Base-by-base conservation (phyloP, 92 coral and sea anemone species). In the Siderastrea radians region DNA sequence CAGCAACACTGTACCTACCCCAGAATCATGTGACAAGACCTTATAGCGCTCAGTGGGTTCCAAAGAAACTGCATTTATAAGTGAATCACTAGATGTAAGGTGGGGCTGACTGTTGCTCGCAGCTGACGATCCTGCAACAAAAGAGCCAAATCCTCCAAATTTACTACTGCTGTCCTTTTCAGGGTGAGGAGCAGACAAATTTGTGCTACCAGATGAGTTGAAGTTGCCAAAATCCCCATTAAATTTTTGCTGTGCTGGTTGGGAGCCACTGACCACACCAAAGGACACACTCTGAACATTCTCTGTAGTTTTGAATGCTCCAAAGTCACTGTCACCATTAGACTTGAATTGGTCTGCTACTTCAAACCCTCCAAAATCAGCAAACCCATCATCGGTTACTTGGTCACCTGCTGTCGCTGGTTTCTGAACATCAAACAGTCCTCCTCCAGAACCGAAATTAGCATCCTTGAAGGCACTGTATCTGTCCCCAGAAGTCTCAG, bases 41-140 rank as follows among this genome's bases (percentile, higher is more conserved):
- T 93, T 95, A 64, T 97, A 97, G 50, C 99, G 94, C 57, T 97
- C 96, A n/a, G 98, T 69, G 45, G 95, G 96, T 78, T 97, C 98
- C 74, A 97, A 69, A 9, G 99, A 96, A 70, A 94, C 95, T 70
- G 97, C 84, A 70, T 84, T 94, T 26, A 94, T 86, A 59, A 91
- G 91, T 74, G 89, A 86, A 14, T 91, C 87, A 16, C 82, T 70
- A 61, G 84, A 57, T 6, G 72, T 49, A 8, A 87, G 68, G 44
- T 74, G 53, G 38, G 91, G 88, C 76, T 79, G 81, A 13, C 68
- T 61, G 19, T 73, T 69, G 80, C 73, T 80, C 10, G 10, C 89
- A 77, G 70, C 10, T 19, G 67, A 16, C 16, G 88, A 47, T 17
- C 74, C 87, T 12, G 90, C 43, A 3, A 70, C 63, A 75, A 90